These are phyloP conservation scores for Zophobas atratus DNA, from an alignment of 1,140 invertebrate species.

Conservation along the genomic window DNA sequence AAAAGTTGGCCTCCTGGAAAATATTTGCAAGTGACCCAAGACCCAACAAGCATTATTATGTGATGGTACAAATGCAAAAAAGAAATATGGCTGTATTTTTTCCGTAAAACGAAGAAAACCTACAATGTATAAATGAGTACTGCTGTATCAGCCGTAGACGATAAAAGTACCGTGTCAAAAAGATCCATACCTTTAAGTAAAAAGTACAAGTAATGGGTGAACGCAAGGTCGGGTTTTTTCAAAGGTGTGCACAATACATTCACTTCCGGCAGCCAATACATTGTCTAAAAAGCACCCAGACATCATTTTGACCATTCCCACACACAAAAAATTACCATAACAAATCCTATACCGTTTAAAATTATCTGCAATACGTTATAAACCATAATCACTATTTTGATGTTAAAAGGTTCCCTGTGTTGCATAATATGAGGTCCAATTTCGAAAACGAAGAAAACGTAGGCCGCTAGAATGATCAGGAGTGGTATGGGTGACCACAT, in stretches of 20 bases:
- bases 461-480: slow-evolving; percentile 74
- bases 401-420: slow-evolving; percentile 78
- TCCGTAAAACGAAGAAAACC: slow-evolving; percentile 89
- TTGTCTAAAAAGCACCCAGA: background rate
- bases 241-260: slow-evolving; percentile 2
- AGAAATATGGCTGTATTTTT: slow-evolving; percentile 87
- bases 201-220: slow-evolving; percentile 13
- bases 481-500: slow-evolving; percentile 74
- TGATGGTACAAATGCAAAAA: slow-evolving; percentile 94
- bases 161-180: slow-evolving; percentile 9
- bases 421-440: slow-evolving; percentile 84
- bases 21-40: slow-evolving; percentile 77
- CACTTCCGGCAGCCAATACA: background rate
- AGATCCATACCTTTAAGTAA: slow-evolving; percentile 25
- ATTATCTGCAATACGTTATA: slow-evolving; percentile 85
- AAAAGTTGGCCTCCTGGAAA: slow-evolving; percentile 76
- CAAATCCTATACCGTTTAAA: slow-evolving; percentile 75
- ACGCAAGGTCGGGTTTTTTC: background rate
- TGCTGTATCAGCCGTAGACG: too few species aligned
- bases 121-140: slow-evolving; percentile 59
- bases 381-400: slow-evolving; percentile 78
- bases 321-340: slow-evolving; percentile 69
- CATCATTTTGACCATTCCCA: background rate
- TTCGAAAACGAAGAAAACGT: slow-evolving; percentile 78
- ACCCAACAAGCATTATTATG: slow-evolving; percentile 79